phyloP scores from a whole-genome alignment of 2,797 vertebrate genomes.

The Lacerta viridis region DNA sequence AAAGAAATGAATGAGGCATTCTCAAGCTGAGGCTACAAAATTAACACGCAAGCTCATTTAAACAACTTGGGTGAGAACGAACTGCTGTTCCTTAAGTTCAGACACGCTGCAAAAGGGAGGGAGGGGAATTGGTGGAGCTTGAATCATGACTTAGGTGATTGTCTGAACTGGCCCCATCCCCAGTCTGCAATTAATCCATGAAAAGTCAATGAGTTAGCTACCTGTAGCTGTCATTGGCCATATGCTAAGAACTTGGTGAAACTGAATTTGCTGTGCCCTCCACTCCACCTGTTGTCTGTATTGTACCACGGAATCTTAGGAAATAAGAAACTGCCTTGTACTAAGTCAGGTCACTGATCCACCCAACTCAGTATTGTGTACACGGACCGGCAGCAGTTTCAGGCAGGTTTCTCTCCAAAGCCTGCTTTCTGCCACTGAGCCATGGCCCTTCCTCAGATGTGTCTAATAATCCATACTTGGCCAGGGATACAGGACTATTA shows the following conservation, averaged over 20 bases:
- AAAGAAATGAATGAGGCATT: constrained; percentile 5
- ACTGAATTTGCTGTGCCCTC: background rate
- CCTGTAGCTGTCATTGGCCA: background rate
- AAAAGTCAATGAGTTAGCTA: background rate
- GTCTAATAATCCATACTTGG: no score
- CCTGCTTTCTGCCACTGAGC: no score
- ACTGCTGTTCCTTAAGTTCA: background rate
- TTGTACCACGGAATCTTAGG: background rate
- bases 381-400: no score
- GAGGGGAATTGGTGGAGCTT: background rate
- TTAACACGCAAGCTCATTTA: background rate
- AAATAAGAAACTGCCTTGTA: no score
- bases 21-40: background rate
- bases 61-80: no score
- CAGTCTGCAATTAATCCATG: background rate
- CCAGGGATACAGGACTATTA: no score
- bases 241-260: background rate
- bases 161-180: background rate
- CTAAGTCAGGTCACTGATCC: no score
- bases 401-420: no score
- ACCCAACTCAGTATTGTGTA: no score
- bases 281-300: background rate
- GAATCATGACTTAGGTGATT: background rate
- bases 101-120: background rate
- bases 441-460: no score